A percentile compares a stretch with the other conserved stretches of the same genome.
phyloP scores from a whole-genome alignment of 2,888 invertebrate species.

The Argyresthia goedartella region DNA sequence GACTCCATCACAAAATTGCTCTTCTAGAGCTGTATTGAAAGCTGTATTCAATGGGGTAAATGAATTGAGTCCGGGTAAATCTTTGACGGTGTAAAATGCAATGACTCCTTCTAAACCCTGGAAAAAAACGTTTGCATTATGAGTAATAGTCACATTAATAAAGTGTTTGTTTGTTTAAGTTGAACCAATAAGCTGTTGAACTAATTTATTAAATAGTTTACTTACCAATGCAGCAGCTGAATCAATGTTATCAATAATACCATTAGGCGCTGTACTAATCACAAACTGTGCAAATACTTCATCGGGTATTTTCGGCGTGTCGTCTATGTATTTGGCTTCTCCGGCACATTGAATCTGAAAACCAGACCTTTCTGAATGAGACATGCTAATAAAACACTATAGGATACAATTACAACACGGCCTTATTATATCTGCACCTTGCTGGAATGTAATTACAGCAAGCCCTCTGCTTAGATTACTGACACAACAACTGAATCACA shows the following conservation, averaged over 20 bases:
- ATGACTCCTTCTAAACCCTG: slow-evolving; percentile 74
- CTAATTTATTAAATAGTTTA: background rate
- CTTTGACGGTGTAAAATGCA: slow-evolving; percentile 71
- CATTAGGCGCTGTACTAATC: slow-evolving; percentile 52
- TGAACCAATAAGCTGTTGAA: background rate
- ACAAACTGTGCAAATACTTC: slow-evolving; percentile 78
- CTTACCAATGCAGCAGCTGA: slow-evolving; percentile 73
- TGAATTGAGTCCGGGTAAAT: slow-evolving; percentile 77
- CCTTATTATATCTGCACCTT: too few species aligned
- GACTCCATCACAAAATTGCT: slow-evolving; percentile 38
- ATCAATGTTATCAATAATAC: slow-evolving; percentile 70
- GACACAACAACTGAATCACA: too few species aligned
- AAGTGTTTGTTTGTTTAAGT: too few species aligned
- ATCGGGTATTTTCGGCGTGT: slow-evolving; percentile 64
- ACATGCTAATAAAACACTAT: too few species aligned
- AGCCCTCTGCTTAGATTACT: too few species aligned
- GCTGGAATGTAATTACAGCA: too few species aligned
- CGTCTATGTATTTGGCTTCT: slow-evolving; percentile 76
- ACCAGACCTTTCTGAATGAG: background rate
- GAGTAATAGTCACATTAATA: too few species aligned
- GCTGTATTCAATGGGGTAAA: slow-evolving; percentile 38
- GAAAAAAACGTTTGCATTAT: slow-evolving; percentile 14
- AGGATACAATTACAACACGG: too few species aligned
- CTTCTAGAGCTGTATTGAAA: slow-evolving; percentile 32
- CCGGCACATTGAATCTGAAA: slow-evolving; percentile 72